Evolutionary conservation across 2,797 vertebrate genomes (phyloP), one percentile per base, ranked within the genome.

Genomic region (Rhinichthys osculus): DNA sequence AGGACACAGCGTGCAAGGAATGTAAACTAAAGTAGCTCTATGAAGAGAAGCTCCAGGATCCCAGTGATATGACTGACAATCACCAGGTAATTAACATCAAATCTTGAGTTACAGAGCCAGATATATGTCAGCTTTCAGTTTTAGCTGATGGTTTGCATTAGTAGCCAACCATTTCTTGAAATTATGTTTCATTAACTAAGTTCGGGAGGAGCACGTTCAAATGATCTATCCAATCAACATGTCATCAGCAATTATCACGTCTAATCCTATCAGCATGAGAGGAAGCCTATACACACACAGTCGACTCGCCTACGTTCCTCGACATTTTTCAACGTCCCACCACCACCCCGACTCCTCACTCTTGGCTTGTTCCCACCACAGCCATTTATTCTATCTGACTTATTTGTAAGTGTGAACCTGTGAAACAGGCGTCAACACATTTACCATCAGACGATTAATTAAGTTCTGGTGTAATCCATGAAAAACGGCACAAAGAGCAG

Each of bases 11-110:
- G 67, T 78, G 35, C 71, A 47, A 88, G 38, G 73, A 82, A 69
- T 69, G 30, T 69, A 38, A 88, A 87, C 62, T 89, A 38, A 76
- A 80, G 59, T 6, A 83, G 76, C 21, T 81, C 42, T 69, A 70
- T 38, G 38, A 77, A 86, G 78, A 54, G 52, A 78, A 86, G 17
- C 10, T 57, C 23, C 52, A 33, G 82, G 77, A 84, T 66, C 80
- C 10, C 21, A 67, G 67, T 67, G 82, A 85, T 76, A 38, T 52
- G 33, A 81, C 76, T 44, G 27, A 79, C 54, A 88, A 67, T 52
- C 54, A 69, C n/a, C 44, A 78, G 83, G 40, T 83, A 66, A 79
- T 64, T 27, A 77, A 67, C 77, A 42, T 77, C 44, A 84, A 62
- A 76, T 62, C n/a, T 47, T n/a, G 7, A 71, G 38, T 59, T 62